Conservation (phyloP, 2,113 vertebrate species). For the Oreocharis arfaki region DNA sequence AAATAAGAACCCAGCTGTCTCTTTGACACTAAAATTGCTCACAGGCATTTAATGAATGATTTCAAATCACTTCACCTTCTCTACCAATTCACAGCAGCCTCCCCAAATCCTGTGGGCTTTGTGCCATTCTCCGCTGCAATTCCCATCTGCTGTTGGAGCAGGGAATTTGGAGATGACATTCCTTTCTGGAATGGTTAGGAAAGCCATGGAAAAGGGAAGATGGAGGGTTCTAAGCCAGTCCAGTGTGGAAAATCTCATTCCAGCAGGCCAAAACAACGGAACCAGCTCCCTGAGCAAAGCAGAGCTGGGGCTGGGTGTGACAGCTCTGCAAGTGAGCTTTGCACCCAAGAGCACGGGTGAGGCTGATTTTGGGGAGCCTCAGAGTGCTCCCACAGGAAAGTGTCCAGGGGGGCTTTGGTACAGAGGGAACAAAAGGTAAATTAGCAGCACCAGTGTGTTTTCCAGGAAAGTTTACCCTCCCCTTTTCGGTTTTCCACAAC, state of each 20-base stretch:
- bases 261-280: neutral
- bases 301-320: neutral
- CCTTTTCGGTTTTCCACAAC: neutral
- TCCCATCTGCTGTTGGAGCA: neutral
- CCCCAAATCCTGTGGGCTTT: neutral
- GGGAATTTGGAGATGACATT: neutral
- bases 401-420: neutral
- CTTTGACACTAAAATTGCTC: slow-evolving; percentile 18
- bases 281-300: neutral
- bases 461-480: neutral
- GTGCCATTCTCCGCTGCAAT: neutral
- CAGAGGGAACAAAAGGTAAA: neutral
- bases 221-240: neutral
- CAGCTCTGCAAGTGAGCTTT: neutral
- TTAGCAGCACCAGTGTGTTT: neutral
- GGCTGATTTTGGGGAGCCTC: neutral
- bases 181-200: neutral
- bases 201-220: neutral
- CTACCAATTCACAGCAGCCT: neutral
- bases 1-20: slow-evolving; percentile 20
- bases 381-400: too few species aligned
- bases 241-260: neutral
- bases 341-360: fast-evolving
- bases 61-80: slow-evolving; percentile 21
- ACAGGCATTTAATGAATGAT: slow-evolving; percentile 27